These are phyloP conservation scores for Ectemnius cavifrons DNA, from an alignment of 2,888 invertebrate genomes.

Conservation along the genomic window DNA sequence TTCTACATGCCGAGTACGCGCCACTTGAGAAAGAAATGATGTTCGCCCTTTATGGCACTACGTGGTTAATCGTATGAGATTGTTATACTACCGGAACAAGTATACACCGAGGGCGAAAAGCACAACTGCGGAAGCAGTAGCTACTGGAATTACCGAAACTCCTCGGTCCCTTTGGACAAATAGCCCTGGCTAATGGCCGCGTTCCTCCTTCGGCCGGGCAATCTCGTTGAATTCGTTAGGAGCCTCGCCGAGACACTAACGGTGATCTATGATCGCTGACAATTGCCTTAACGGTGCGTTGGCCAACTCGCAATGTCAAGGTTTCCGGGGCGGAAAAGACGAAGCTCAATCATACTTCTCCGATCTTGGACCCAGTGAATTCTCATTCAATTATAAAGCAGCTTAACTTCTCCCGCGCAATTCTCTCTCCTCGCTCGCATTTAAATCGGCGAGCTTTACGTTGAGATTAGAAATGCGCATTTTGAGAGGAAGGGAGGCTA, in stretches of 20 bases:
- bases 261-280: constrained; percentile 17
- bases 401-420: background rate
- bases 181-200: constrained; percentile 23
- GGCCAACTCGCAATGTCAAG: constrained; percentile 48
- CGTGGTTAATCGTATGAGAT: background rate
- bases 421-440: background rate
- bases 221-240: constrained; percentile 37
- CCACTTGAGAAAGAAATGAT: too few species aligned
- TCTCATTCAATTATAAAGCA: too few species aligned
- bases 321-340: constrained; percentile 11
- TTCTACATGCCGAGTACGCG: too few species aligned
- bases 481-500: too few species aligned
- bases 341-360: constrained; percentile 15
- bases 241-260: constrained; percentile 27
- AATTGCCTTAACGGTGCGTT: constrained; percentile 11
- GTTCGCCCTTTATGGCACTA: too few species aligned
- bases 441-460: constrained; percentile 17
- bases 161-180: constrained; percentile 31
- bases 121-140: constrained; percentile 14
- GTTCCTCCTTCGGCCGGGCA: constrained; percentile 38
- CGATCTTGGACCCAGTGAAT: background rate
- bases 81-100: background rate
- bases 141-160: constrained; percentile 20
- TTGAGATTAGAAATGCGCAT: constrained; percentile 16
- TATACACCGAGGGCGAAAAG: constrained; percentile 10